Conservation (phyloP, 2,113 vertebrate species). For the Petrocephalus microphthalmus region DNA sequence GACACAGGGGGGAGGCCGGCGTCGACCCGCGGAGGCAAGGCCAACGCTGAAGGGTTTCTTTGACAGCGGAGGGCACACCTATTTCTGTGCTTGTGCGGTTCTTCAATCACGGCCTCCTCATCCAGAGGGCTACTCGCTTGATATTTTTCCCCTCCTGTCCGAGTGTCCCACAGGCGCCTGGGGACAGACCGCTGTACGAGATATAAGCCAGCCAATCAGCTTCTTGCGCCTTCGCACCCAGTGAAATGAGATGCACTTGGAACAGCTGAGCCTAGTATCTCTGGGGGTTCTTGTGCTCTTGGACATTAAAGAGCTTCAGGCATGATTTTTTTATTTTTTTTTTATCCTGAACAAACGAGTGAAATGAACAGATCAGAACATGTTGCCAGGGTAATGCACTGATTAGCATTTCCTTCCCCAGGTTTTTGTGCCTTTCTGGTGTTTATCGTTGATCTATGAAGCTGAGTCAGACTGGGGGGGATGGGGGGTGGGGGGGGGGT, state of each 20-base stretch:
- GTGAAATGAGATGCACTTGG: conserved; percentile 46
- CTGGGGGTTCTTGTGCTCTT: conserved; percentile 40
- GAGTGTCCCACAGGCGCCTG: conserved; percentile 26
- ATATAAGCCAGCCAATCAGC: conserved; percentile 54
- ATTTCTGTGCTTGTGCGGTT: conserved; percentile 42
- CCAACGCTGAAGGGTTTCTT: conserved; percentile 30
- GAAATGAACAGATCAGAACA: conserved; percentile 46
- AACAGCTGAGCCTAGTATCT: conserved; percentile 44
- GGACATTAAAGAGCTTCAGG: conserved; percentile 39
- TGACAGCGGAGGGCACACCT: conserved; percentile 36
- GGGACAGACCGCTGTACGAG: conserved; percentile 39
- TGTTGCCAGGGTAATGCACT: conserved; percentile 29
- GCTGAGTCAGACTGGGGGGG: background rate
- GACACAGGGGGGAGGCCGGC: conserved; percentile 26
- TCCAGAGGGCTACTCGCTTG: conserved; percentile 32
- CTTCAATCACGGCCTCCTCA: conserved; percentile 32
- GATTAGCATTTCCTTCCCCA: conserved; percentile 26
- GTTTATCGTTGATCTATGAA: conserved; percentile 12
- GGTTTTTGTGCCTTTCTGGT: conserved; percentile 28
- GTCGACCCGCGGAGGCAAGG: conserved; percentile 57
- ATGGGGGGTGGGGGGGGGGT: background rate
- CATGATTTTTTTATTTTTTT: conserved; percentile 30
- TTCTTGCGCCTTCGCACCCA: conserved; percentile 40
- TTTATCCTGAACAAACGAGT: conserved; percentile 35
- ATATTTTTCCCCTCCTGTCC: conserved; percentile 37